Percentiles rank a stretch among this genome's conserved stretches.
These are phyloP conservation scores for Candidula unifasciata DNA, from an alignment of 2,888 invertebrate species.

Conservation along the genomic window DNA sequence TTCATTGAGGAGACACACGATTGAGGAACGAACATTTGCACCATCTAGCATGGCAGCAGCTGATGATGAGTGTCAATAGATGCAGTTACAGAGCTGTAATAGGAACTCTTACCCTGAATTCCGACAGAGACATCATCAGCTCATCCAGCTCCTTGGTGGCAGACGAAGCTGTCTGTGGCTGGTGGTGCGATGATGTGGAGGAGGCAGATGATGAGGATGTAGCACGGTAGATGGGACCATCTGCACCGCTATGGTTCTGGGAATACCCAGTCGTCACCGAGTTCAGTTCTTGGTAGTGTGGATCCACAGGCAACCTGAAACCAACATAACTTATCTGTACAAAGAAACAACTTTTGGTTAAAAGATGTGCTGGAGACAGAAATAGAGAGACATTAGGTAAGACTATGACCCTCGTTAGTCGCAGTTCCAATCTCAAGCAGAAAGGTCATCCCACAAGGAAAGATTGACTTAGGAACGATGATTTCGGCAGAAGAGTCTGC, in stretches of 20 bases:
- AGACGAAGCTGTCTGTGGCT: conserved; percentile 84
- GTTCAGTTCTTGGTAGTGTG: conserved; percentile 51
- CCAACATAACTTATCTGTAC: not conserved
- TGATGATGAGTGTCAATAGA: no score
- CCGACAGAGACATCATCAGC: conserved; percentile 95
- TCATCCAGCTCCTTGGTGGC: conserved; percentile 97
- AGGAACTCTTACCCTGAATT: conserved; percentile 88
- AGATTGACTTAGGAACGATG: no score
- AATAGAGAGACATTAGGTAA: no score
- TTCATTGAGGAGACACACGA: no score
- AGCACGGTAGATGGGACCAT: conserved; percentile 14
- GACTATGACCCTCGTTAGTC: no score
- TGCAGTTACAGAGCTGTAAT: no score
- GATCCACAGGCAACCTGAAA: conserved; percentile 41
- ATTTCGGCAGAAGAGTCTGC: no score
- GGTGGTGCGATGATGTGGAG: conserved; percentile 46
- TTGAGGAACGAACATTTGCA: no score
- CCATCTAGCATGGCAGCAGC: no score
- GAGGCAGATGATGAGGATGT: conserved; percentile 37
- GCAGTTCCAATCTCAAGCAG: no score
- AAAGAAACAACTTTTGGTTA: not conserved
- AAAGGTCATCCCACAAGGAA: no score
- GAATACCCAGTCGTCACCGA: conserved; percentile 42
- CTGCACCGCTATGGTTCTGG: conserved; percentile 28
- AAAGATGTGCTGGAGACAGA: no score